Percentiles rank a stretch among this genome's conserved stretches.
These are phyloP conservation scores for Laticauda laticaudata DNA, from an alignment of 2,113 vertebrate species.

Conservation along the genomic window DNA sequence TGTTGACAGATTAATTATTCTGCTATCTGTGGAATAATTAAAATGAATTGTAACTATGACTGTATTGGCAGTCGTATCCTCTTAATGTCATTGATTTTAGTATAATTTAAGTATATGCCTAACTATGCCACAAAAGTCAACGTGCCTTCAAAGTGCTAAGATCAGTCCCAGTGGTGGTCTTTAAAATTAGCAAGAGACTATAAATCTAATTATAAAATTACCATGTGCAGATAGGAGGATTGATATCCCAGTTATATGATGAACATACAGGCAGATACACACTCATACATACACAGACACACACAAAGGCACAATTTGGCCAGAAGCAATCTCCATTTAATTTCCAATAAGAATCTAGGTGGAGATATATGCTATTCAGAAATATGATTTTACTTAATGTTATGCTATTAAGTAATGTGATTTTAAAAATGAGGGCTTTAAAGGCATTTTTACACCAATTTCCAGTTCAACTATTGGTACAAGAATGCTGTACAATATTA, in stretches of 20 bases:
- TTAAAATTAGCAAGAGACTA: neutral
- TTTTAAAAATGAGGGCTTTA: neutral
- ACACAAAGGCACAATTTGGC: neutral
- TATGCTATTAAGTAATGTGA: neutral
- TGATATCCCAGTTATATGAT: neutral
- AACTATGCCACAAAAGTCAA: neutral
- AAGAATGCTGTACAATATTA: neutral
- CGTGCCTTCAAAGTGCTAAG: neutral
- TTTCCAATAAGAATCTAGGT: neutral
- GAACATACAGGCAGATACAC: neutral
- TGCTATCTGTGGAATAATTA: conserved; percentile 29
- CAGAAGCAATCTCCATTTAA: neutral
- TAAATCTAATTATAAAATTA: neutral
- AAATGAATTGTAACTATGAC: conserved; percentile 30
- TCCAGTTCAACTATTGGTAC: neutral
- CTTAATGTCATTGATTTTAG: neutral
- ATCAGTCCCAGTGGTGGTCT: neutral
- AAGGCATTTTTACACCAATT: neutral
- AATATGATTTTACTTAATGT: too few species aligned
- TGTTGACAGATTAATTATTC: conserved; percentile 37
- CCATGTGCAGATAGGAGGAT: neutral
- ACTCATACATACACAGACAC: neutral
- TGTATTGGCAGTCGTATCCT: conserved; percentile 29
- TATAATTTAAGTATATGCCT: neutral
- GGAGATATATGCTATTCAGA: too few species aligned